Evolutionary conservation across 1,140 invertebrate species (phyloP).

Genomic region (Listronotus bonariensis): DNA sequence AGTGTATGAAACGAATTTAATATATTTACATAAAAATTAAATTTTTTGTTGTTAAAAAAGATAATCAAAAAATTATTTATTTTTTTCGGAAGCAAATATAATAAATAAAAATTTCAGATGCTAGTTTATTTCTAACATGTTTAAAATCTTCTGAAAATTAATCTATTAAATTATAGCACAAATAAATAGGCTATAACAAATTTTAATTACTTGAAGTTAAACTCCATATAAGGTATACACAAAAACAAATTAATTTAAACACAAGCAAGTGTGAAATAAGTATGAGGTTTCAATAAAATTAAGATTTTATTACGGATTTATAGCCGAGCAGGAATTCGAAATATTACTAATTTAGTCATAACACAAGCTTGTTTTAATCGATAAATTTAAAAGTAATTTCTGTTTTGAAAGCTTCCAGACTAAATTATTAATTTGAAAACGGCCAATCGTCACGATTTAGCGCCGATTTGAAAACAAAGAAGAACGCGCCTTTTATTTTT

Average conservation of each 20-base stretch:
- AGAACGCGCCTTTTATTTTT: neutral
- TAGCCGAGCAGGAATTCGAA: neutral
- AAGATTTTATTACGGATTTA: slow-evolving; percentile 8
- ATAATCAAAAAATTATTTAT: too few relatives aligned
- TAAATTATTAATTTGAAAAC: slow-evolving; percentile 27
- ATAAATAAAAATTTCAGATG: too few relatives aligned
- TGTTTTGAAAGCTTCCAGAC: slow-evolving; percentile 31
- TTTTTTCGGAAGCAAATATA: too few relatives aligned
- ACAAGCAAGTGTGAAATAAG: neutral
- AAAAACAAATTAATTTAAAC: neutral
- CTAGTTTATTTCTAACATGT: too few relatives aligned
- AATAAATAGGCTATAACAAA: too few relatives aligned
- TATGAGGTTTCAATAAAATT: slow-evolving; percentile 5
- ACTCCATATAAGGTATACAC: too few relatives aligned
- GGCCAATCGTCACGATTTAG: slow-evolving; percentile 28
- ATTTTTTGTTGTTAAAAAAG: too few relatives aligned
- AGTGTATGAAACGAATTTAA: too few relatives aligned
- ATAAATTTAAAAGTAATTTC: slow-evolving; percentile 30
- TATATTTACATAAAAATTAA: too few relatives aligned
- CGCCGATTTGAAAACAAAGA: slow-evolving; percentile 14
- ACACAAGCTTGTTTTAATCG: slow-evolving; percentile 29
- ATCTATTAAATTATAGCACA: too few relatives aligned
- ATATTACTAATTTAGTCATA: slow-evolving; percentile 27
- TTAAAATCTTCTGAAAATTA: too few relatives aligned
- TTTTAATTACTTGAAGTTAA: too few relatives aligned